Conservation (phyloP, 2,797 vertebrate species). For the Myotis findleyi region DNA sequence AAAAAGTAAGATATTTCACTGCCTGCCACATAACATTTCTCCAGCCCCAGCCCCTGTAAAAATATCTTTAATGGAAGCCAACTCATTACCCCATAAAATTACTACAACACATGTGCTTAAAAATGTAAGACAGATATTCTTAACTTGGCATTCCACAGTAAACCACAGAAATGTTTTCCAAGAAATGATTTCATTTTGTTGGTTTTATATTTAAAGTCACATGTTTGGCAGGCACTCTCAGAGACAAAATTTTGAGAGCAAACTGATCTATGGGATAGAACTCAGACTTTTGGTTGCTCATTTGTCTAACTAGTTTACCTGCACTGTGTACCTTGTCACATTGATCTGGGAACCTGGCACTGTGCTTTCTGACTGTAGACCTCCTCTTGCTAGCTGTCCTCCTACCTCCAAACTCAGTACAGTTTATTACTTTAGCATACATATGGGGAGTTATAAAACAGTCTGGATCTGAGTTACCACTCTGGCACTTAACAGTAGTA, state of each 20-base stretch:
- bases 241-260: conserved; percentile 39
- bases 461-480: neutral
- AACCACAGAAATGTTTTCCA: conserved; percentile 82
- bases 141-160: conserved; percentile 80
- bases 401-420: neutral
- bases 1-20: conserved; percentile 76
- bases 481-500: neutral
- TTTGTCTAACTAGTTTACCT: neutral
- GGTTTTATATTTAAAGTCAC: conserved; percentile 81
- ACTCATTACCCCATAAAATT: conserved; percentile 85
- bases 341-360: neutral
- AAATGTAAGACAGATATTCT: conserved; percentile 83
- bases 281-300: neutral
- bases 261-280: neutral
- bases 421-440: neutral
- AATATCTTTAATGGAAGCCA: conserved; percentile 83
- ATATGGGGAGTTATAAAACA: neutral
- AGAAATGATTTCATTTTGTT: conserved; percentile 83
- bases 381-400: neutral
- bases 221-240: conserved; percentile 72
- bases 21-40: conserved; percentile 77
- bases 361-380: neutral
- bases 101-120: conserved; percentile 85
- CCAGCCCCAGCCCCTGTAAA: conserved; percentile 81
- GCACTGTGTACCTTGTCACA: neutral